Percentiles rank a stretch among this genome's conserved stretches.
Evolutionary conservation across 2,888 invertebrate genomes (phyloP).

Genomic region (Phengaris alcon): DNA sequence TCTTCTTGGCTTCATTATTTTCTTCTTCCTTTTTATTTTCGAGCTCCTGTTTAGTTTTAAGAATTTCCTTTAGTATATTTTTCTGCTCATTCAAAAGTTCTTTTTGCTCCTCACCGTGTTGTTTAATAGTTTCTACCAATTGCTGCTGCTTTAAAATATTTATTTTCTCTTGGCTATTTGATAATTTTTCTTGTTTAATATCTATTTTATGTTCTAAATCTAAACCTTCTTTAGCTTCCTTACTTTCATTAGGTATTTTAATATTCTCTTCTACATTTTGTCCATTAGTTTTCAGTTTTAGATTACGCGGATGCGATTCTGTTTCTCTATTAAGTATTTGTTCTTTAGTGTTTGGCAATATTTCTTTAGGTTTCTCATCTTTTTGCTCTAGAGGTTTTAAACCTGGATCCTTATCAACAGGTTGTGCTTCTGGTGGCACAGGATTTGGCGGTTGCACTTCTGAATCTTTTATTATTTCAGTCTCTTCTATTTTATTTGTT

Average conservation of each 20-base stretch:
- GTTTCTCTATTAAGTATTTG: constrained; percentile 47
- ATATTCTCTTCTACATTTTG: constrained; percentile 49
- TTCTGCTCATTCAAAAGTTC: constrained; percentile 84
- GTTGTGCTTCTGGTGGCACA: constrained; percentile 65
- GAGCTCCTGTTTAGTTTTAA: constrained; percentile 76
- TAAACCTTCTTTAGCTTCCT: constrained; percentile 39
- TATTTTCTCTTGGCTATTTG: constrained; percentile 48
- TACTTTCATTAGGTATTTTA: constrained; percentile 39
- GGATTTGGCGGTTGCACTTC: constrained; percentile 71
- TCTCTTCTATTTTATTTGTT: constrained; percentile 42
- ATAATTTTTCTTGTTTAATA: constrained; percentile 44
- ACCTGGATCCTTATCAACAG: constrained; percentile 65
- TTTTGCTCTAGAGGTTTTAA: constrained; percentile 44
- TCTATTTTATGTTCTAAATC: constrained; percentile 40
- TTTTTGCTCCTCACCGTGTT: constrained; percentile 83
- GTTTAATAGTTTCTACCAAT: constrained; percentile 82
- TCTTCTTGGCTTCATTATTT: constrained; percentile 68
- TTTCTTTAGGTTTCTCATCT: constrained; percentile 59
- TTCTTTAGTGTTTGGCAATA: constrained; percentile 48
- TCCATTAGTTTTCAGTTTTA: constrained; percentile 52
- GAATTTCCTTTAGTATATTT: constrained; percentile 80
- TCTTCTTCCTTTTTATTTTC: constrained; percentile 69
- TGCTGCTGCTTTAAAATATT: constrained; percentile 68
- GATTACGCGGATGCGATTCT: constrained; percentile 60
- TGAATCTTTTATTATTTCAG: constrained; percentile 57